These are phyloP conservation scores for Heliconius himera DNA, from an alignment of 1,140 invertebrate genomes.

Conservation along the genomic window DNA sequence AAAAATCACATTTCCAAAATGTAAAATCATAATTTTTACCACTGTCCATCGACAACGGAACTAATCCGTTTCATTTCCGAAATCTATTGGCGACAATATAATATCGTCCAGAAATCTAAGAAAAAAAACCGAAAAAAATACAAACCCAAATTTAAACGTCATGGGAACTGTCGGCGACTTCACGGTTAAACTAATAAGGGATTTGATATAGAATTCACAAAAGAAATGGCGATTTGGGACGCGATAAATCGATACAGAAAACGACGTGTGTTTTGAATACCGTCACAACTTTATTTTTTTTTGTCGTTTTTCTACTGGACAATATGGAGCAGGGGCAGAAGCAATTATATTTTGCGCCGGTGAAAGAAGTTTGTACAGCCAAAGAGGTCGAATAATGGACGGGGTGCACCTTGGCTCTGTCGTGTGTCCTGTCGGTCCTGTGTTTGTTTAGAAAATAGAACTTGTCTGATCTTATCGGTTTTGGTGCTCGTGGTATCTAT, in stretches of 20 bases:
- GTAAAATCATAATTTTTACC: conserved; percentile 32
- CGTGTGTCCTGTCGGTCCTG: conserved; percentile 52
- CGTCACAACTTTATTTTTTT: conserved; percentile 62
- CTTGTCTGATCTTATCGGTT: conserved; percentile 47
- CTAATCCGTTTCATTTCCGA: conserved; percentile 72
- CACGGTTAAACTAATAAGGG: conserved; percentile 70
- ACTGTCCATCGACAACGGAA: conserved; percentile 50
- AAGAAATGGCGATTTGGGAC: conserved; percentile 61
- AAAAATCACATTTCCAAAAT: conserved; percentile 35
- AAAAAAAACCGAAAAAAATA: conserved; percentile 56
- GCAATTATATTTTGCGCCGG: conserved; percentile 73
- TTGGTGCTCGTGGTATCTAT: conserved; percentile 34
- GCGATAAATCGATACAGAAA: conserved; percentile 70
- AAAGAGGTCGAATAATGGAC: conserved; percentile 61
- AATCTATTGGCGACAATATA: conserved; percentile 52
- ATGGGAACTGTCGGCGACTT: conserved; percentile 75
- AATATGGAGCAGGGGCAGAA: conserved; percentile 30
- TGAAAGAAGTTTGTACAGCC: conserved; percentile 49
- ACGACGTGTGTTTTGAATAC: conserved; percentile 78
- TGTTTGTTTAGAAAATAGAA: conserved; percentile 63
- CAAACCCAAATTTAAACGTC: conserved; percentile 63
- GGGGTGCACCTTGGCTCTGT: conserved; percentile 58
- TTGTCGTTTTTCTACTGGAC: not conserved
- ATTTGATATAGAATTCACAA: conserved; percentile 58
- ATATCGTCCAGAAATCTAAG: conserved; percentile 55